Base-by-base conservation (phyloP, 2,113 vertebrate species). In the Brienomyrus longianalis region DNA sequence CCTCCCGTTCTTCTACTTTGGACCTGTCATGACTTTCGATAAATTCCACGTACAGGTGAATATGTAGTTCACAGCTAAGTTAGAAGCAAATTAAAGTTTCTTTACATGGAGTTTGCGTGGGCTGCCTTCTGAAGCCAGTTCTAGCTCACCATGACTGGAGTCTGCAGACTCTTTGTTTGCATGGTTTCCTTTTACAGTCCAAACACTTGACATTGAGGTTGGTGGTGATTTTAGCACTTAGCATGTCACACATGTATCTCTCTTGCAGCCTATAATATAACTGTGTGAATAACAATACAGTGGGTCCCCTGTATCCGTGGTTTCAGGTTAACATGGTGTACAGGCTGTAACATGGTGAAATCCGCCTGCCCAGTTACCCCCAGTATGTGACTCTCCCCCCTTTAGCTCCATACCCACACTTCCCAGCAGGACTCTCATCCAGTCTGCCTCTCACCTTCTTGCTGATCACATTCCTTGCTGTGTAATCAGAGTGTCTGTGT, bases 1-100 rank as follows among this genome's bases (percentile, higher is more conserved):
- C 96, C 96, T 99, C 93, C 98, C 98, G 0, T 99, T 98, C 96
- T 99, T 99, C 95, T 99, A 98, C 94, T 99, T 99, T 0, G 98
- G 98, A 54, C 98, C 98, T 59, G 94, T 99, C 94, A 98, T 99
- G 98, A 99, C 98, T 0, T 99, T 98, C 80, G 98, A 99, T 90
- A 95, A 95, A 93, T 99, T 97, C 93, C 94, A 97, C 0, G 88
- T 94, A 35, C 98, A 99, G 96, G 98, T 99, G 90, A 94, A 93
- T 80, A 80, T 43, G 74, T 80, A 43, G 13, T 35, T 80, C 17
- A 19, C 15, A 6, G 74, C 27, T 74, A 74, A 13, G 15, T 74
- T 74, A 74, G 70, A 74, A 17, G 31, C 13, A 80, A 5, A 15
- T 80, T 43, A 80, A 19, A 43, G 74, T 43, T 80, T 8, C 35